These are phyloP conservation scores for Poeciliopsis gracilis DNA, from an alignment of 2,797 vertebrate species.

Conservation along the genomic window DNA sequence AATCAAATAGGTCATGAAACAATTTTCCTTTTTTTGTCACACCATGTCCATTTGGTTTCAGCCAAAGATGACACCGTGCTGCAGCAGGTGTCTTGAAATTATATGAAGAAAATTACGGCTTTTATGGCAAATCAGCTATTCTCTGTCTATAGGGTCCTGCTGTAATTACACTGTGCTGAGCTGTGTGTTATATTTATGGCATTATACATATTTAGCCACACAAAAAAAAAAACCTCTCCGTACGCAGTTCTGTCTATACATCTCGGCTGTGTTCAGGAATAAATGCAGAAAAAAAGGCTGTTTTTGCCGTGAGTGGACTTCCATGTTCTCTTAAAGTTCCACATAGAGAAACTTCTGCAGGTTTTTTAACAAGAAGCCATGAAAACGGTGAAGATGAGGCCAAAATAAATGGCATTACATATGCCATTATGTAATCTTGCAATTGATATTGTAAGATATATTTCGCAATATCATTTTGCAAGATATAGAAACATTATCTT, in stretches of 20 bases:
- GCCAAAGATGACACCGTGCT: not conserved
- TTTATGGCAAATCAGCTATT: not conserved
- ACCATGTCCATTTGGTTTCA: not conserved
- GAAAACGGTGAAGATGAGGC: not conserved
- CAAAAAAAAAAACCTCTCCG: not conserved
- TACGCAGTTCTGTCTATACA: not conserved
- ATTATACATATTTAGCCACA: not conserved
- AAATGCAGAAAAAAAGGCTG: not conserved
- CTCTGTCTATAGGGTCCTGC: not conserved
- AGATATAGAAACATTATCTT: no score
- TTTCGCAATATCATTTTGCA: no score
- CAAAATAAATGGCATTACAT: no score
- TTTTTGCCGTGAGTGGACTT: not conserved
- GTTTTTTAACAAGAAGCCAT: not conserved
- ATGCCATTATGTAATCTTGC: no score
- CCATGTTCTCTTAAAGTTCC: not conserved
- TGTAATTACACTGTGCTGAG: constrained; percentile 7
- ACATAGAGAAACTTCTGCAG: not conserved
- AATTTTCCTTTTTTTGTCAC: not conserved
- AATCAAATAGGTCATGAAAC: not conserved
- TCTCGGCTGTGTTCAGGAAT: not conserved
- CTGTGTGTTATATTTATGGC: not conserved
- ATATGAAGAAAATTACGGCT: not conserved
- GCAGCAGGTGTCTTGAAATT: constrained; percentile 3
- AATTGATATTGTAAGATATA: no score